Conservation (phyloP, 2,113 vertebrate species). For the Aldabrachelys gigantea region DNA sequence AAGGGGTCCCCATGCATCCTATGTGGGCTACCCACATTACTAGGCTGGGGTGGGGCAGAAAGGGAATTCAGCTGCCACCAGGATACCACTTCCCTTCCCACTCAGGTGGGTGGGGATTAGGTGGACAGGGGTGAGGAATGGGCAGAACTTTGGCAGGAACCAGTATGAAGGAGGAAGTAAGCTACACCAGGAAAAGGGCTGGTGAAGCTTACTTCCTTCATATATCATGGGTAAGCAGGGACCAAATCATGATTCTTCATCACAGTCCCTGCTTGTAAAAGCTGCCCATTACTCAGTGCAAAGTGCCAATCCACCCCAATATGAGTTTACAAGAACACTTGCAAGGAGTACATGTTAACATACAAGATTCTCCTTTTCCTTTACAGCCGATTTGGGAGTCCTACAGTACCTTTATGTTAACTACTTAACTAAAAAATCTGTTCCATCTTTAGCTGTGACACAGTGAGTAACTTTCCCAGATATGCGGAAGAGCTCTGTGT, state of each 20-base stretch:
- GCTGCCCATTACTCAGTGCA: neutral
- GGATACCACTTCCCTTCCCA: neutral
- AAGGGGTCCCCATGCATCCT: neutral
- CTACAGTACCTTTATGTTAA: neutral
- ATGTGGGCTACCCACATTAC: neutral
- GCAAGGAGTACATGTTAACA: neutral
- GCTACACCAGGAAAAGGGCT: neutral
- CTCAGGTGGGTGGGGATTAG: rapidly evolving
- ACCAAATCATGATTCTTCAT: neutral
- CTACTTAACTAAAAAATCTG: neutral
- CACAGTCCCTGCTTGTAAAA: neutral
- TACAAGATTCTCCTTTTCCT: neutral
- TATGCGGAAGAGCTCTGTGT: neutral
- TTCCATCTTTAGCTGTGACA: neutral
- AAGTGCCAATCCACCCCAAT: neutral
- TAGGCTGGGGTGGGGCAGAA: neutral
- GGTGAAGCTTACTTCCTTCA: neutral
- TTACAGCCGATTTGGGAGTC: neutral
- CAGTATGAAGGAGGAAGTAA: neutral
- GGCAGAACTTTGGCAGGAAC: neutral
- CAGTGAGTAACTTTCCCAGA: neutral
- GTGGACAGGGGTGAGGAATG: neutral
- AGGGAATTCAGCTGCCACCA: neutral
- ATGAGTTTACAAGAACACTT: neutral
- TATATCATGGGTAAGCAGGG: neutral